phyloP scores from a whole-genome alignment of 2,888 invertebrate genomes.

The Eucera pruinosa region DNA sequence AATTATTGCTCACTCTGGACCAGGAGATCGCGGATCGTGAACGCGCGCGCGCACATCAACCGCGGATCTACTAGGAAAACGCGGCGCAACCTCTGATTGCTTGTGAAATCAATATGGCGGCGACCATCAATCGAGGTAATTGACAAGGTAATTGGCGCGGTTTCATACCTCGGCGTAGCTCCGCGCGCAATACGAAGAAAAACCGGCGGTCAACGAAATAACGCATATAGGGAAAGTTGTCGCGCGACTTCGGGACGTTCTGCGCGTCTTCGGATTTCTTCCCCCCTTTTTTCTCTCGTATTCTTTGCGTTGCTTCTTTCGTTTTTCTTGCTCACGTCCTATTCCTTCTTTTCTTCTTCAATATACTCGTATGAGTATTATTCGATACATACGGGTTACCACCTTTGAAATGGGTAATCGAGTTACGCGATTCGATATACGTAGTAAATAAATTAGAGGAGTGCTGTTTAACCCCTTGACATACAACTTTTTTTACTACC shows the following conservation, averaged over 20 bases:
- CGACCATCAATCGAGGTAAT: slow-evolving; percentile 78
- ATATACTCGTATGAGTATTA: background rate
- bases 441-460: no score
- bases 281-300: slow-evolving; percentile 8
- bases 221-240: slow-evolving; percentile 77
- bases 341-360: background rate
- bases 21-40: slow-evolving; percentile 11
- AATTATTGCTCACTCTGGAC: slow-evolving; percentile 74
- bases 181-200: slow-evolving; percentile 56
- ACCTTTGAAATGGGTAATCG: no score
- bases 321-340: background rate
- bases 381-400: no score
- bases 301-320: background rate
- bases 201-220: slow-evolving; percentile 68
- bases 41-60: background rate
- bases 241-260: slow-evolving; percentile 50
- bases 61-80: slow-evolving; percentile 55
- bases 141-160: slow-evolving; percentile 79
- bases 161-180: slow-evolving; percentile 71
- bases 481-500: no score
- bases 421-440: no score
- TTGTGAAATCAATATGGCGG: slow-evolving; percentile 78
- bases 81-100: slow-evolving; percentile 66
- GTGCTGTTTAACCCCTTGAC: no score
- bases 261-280: slow-evolving; percentile 27